These are phyloP conservation scores for Aricia artaxerxes DNA, from an alignment of 2,888 invertebrate species.

Conservation along the genomic window DNA sequence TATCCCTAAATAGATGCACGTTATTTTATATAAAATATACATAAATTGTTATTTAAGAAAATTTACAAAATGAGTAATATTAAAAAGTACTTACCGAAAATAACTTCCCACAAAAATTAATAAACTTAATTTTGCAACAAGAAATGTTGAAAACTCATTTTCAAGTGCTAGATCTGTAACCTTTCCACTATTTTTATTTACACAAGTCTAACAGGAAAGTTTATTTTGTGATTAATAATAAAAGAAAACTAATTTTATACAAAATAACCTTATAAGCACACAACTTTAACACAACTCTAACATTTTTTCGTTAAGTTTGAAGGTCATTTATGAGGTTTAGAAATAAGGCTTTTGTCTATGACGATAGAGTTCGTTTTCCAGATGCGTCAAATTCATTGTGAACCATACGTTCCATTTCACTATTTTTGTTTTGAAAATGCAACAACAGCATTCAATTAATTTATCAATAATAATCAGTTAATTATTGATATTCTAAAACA, in stretches of 20 bases:
- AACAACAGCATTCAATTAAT: neutral
- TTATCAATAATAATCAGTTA: no score
- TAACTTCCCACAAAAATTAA: neutral
- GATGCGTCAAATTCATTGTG: slow-evolving; percentile 8
- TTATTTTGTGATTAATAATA: neutral
- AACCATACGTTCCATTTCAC: slow-evolving; percentile 44
- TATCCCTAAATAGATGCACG: neutral
- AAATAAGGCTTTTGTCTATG: slow-evolving; percentile 43
- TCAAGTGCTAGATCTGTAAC: neutral
- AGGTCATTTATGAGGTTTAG: slow-evolving; percentile 51
- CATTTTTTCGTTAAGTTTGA: slow-evolving; percentile 56
- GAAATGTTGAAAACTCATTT: neutral
- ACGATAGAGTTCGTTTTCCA: slow-evolving; percentile 53
- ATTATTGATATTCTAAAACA: no score
- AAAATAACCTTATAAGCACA: slow-evolving; percentile 62
- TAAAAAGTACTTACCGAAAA: neutral
- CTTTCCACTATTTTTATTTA: neutral
- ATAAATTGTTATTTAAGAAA: neutral
- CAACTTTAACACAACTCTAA: slow-evolving; percentile 56
- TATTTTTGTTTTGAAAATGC: neutral
- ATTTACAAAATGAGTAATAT: neutral
- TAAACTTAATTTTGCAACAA: neutral
- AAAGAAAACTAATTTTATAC: neutral
- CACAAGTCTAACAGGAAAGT: neutral
- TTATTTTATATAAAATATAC: neutral